These are phyloP conservation scores for Serrognathus titanus DNA, from an alignment of 2,888 invertebrate species.

Conservation along the genomic window DNA sequence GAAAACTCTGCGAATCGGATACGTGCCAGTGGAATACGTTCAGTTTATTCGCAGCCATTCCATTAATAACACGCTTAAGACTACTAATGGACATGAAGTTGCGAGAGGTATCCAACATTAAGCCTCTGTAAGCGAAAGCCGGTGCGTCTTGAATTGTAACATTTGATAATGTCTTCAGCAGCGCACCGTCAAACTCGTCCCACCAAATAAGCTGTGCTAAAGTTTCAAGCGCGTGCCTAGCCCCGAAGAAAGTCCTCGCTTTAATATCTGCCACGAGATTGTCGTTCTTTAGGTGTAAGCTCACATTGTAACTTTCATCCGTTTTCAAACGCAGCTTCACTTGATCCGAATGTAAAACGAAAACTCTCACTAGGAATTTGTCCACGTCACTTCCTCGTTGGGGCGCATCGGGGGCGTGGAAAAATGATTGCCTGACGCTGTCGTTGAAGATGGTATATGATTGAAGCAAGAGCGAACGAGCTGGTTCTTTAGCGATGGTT, in stretches of 20 bases:
- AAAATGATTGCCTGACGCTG: conserved; percentile 35
- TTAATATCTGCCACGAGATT: conserved; percentile 59
- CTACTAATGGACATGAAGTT: conserved; percentile 78
- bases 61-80: conserved; percentile 73
- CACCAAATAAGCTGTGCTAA: conserved; percentile 78
- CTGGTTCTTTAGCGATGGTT: conserved; percentile 46
- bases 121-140: conserved; percentile 73
- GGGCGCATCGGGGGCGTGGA: conserved; percentile 30
- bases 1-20: conserved; percentile 90
- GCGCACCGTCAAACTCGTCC: conserved; percentile 55
- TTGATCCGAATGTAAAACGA: conserved; percentile 51
- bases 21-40: conserved; percentile 94
- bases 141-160: conserved; percentile 75
- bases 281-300: conserved; percentile 43
- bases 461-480: conserved; percentile 49
- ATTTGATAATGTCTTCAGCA: conserved; percentile 62
- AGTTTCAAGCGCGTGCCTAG: conserved; percentile 74
- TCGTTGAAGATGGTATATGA: conserved; percentile 54
- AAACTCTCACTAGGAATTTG: conserved; percentile 51
- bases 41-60: conserved; percentile 85
- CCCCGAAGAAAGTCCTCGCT: conserved; percentile 72
- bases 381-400: conserved; percentile 35
- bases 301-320: conserved; percentile 73
- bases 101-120: conserved; percentile 87
- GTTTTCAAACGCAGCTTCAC: conserved; percentile 62